phyloP scores from a whole-genome alignment of 2,113 vertebrate genomes.

The Axis porcinus region DNA sequence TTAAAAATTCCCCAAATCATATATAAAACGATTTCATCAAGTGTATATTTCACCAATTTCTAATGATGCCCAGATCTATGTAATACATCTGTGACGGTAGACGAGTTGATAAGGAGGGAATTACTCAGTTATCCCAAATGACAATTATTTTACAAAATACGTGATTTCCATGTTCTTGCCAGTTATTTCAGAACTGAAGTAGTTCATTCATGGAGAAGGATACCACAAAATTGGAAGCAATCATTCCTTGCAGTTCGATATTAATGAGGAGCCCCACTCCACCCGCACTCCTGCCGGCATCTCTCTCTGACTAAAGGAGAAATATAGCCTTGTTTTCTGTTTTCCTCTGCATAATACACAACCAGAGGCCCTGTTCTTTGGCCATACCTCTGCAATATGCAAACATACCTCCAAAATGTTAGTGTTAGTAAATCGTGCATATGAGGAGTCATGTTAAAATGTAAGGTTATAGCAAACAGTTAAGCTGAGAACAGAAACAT shows the following conservation, averaged over 20 bases:
- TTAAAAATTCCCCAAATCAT: background rate
- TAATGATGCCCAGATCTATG: background rate
- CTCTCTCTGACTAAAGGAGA: background rate
- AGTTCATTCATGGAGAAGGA: constrained; percentile 8
- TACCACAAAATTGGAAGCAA: background rate
- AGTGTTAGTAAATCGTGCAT: background rate
- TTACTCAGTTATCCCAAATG: constrained; percentile 35
- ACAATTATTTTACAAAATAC: background rate
- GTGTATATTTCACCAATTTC: background rate
- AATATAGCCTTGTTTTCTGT: background rate
- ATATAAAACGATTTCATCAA: constrained; percentile 15
- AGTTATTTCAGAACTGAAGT: background rate
- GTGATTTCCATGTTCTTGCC: background rate
- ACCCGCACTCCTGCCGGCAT: background rate
- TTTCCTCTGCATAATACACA: background rate
- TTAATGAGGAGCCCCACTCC: background rate
- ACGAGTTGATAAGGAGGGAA: constrained; percentile 22
- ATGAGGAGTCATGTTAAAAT: background rate
- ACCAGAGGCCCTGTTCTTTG: background rate
- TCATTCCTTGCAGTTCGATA: background rate
- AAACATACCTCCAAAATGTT: background rate
- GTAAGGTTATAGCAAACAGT: background rate
- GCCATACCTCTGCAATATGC: background rate
- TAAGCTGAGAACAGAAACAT: background rate
- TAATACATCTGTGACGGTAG: background rate